These are phyloP conservation scores for Albula goreensis DNA, from an alignment of 2,113 vertebrate genomes.

Conservation along the genomic window DNA sequence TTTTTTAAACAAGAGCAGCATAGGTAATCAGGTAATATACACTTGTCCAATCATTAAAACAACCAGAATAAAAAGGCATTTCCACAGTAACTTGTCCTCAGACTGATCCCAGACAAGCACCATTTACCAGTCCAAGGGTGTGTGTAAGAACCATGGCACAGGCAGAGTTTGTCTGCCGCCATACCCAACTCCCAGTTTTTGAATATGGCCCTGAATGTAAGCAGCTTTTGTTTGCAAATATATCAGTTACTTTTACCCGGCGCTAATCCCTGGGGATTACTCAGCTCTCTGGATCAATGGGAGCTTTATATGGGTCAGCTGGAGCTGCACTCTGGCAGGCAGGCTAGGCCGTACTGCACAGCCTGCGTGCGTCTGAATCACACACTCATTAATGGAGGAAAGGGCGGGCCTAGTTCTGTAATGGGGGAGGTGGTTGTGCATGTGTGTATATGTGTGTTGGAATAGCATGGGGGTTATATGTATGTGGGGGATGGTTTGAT, in stretches of 20 bases:
- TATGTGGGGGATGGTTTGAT: neutral
- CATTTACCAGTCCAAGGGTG: no score
- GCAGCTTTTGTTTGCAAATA: constrained; percentile 46
- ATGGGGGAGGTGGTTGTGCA: neutral
- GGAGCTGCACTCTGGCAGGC: constrained; percentile 27
- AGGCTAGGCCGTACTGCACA: constrained; percentile 41
- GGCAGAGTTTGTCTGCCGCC: no score
- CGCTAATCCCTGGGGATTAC: constrained; percentile 49
- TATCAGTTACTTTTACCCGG: constrained; percentile 46
- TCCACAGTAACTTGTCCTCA: no score
- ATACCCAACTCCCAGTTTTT: constrained; percentile 17
- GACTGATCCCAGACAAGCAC: no score
- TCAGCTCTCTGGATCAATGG: constrained; percentile 54
- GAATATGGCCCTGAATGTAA: constrained; percentile 31
- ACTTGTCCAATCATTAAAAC: neutral
- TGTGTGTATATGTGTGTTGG: neutral
- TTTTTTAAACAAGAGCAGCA: no score
- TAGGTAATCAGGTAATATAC: neutral
- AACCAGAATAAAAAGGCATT: no score
- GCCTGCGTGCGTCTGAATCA: constrained; percentile 36
- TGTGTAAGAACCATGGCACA: no score
- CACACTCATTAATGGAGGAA: constrained; percentile 58
- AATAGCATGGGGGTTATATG: neutral
- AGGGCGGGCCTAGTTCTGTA: constrained; percentile 31
- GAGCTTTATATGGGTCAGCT: constrained; percentile 65